Base-by-base conservation (phyloP, 92 coral and sea anemone genomes). In the Actinostola sp. region DNA sequence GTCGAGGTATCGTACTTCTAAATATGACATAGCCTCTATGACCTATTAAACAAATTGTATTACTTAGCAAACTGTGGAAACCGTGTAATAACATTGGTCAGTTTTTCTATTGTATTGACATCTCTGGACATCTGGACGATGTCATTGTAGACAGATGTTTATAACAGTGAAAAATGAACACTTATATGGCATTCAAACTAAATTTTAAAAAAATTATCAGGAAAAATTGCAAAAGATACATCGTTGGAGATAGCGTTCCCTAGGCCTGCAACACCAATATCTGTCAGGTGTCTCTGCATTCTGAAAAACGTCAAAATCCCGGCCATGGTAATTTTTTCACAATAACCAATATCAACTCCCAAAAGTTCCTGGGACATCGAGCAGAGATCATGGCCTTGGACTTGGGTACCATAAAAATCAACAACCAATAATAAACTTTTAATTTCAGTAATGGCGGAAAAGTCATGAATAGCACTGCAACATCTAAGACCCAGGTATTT, bases 391-490 rank as follows among this genome's bases (percentile, higher is more conserved):
- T 57, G 63, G 36, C 28, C 63, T 25, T n/a, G 63, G 63, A 57
- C 63, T 13, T 57, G 63, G 1, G 63, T 57, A 0, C 63, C 63
- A 57, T 57, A 57, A 4, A 57, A 57, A 57, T 57, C 63, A 19
- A 57, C 63, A 25, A 29, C 63, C 63, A n/a, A n/a, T n/a, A 57
- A 57, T 57, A 57, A 57, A 57, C 63, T 57, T 57, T 32, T 32
- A 32, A 29, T 57, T 57, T 31, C 19, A 57, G 36, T n/a, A 16
- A 57, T 8, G 36, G 63, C 63, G 16, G 63, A 57, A 57, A 57
- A 57, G 41, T 57, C 36, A 31, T 26, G 5, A 15, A 57, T 6
- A 57, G 63, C 36, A 57, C 0, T 57, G 17, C 63, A 57, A 57
- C 35, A 57, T 57, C 63, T 57, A 57, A 57, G 63, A 35, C 63